phyloP scores from a whole-genome alignment of 2,888 invertebrate species.

The Malthinus seriepunctatus region DNA sequence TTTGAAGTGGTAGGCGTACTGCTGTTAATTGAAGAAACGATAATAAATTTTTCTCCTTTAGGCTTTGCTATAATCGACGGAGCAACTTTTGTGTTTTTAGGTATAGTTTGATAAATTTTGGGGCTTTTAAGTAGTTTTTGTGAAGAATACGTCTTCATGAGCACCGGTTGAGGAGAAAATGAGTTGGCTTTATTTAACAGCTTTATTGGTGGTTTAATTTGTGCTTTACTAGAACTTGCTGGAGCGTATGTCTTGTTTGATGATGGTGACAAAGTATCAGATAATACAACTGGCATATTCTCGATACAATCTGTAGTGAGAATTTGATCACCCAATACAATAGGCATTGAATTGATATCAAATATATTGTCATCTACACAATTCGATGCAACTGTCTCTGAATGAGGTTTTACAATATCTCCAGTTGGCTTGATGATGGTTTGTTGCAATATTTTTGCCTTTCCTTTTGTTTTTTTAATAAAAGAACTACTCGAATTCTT shows the following conservation, averaged over 20 bases:
- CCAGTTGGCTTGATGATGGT: conserved; percentile 53
- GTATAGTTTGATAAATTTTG: conserved; percentile 36
- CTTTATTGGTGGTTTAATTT: conserved; percentile 35
- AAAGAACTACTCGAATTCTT: conserved; percentile 1
- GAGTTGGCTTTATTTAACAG: conserved; percentile 35
- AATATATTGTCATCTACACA: conserved; percentile 59
- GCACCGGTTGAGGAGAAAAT: conserved; percentile 19
- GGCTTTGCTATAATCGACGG: conserved; percentile 39
- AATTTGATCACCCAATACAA: conserved; percentile 72
- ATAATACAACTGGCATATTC: conserved; percentile 66
- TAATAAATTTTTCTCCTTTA: conserved; percentile 42
- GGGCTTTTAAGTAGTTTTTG: conserved; percentile 30
- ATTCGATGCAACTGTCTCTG: conserved; percentile 34
- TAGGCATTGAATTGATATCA: conserved; percentile 78
- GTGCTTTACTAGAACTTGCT: conserved; percentile 33
- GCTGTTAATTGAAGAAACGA: conserved; percentile 35
- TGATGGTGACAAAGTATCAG: conserved; percentile 35
- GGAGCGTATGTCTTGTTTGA: conserved; percentile 26
- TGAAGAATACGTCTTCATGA: conserved; percentile 24
- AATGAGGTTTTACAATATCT: conserved; percentile 41
- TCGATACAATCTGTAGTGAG: conserved; percentile 70
- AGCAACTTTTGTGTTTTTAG: conserved; percentile 39
- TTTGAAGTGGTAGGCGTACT: conserved; percentile 35
- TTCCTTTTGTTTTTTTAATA: conserved; percentile 36
- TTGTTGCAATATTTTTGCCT: conserved; percentile 52